These are phyloP conservation scores for Agelastica alni DNA, from an alignment of 2,888 invertebrate genomes.

Conservation along the genomic window DNA sequence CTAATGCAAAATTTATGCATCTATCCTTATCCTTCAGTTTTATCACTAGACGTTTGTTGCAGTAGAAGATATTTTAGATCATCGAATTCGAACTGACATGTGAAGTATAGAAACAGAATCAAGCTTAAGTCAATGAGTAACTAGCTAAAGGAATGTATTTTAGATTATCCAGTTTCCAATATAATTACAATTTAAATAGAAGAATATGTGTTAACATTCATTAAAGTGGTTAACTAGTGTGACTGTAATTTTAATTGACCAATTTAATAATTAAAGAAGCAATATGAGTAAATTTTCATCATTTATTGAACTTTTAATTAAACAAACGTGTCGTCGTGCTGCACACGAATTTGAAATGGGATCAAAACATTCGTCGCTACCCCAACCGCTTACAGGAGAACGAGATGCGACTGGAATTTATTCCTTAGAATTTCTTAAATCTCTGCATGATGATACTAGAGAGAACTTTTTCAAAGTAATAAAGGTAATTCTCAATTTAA, in stretches of 20 bases:
- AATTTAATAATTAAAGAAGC: slow-evolving; percentile 8
- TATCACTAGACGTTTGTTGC: no score
- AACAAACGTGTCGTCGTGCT: slow-evolving; percentile 43
- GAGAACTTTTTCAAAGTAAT: slow-evolving; percentile 43
- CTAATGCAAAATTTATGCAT: no score
- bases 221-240: slow-evolving; percentile 6
- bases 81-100: no score
- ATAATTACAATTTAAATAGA: neutral
- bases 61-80: no score
- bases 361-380: slow-evolving; percentile 39
- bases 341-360: slow-evolving; percentile 45
- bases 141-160: neutral
- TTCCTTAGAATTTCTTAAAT: slow-evolving; percentile 45
- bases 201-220: slow-evolving; percentile 7
- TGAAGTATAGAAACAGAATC: neutral
- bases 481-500: no score
- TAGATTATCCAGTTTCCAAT: neutral
- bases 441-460: slow-evolving; percentile 44
- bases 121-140: neutral
- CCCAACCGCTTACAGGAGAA: slow-evolving; percentile 31
- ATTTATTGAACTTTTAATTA: slow-evolving; percentile 43
- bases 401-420: slow-evolving; percentile 37
- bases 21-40: no score
- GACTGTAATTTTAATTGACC: slow-evolving; percentile 7
- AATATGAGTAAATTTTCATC: slow-evolving; percentile 36